Evolutionary conservation across 1,140 invertebrate genomes (phyloP).

Genomic region (Scaptomyza montana): DNA sequence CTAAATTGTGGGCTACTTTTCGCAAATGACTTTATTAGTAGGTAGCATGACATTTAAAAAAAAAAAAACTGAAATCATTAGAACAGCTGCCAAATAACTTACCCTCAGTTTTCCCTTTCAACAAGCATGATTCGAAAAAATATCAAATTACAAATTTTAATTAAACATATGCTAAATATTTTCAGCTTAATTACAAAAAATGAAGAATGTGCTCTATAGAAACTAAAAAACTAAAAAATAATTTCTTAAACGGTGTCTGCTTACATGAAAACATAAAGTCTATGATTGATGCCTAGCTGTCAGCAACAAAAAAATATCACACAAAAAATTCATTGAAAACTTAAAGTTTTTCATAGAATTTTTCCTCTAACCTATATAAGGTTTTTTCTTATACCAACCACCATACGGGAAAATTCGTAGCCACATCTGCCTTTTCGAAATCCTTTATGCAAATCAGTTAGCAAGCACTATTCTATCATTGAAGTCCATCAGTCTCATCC

Average conservation of each 20-base stretch:
- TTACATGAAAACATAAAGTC: constrained; percentile 69
- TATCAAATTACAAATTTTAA: constrained; percentile 63
- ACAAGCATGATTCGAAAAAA: constrained; percentile 29
- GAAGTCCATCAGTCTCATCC: constrained; percentile 8
- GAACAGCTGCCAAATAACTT: constrained; percentile 10
- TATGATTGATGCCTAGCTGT: constrained; percentile 67
- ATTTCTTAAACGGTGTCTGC: constrained; percentile 46
- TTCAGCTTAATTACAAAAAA: constrained; percentile 46
- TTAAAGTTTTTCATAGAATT: constrained; percentile 37
- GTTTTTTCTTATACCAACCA: constrained; percentile 54
- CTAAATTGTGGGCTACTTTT: constrained; percentile 23
- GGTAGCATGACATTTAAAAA: background rate
- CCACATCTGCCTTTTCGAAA: constrained; percentile 43
- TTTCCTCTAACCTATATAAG: constrained; percentile 19
- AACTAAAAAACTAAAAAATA: constrained; percentile 2
- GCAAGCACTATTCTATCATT: constrained; percentile 34
- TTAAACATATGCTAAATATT: constrained; percentile 42
- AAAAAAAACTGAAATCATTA: constrained; percentile 8
- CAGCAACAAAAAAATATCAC: constrained; percentile 24
- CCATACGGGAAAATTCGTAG: constrained; percentile 32
- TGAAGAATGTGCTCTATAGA: constrained; percentile 17
- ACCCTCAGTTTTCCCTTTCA: background rate
- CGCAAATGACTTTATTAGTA: constrained; percentile 57
- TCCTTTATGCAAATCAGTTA: constrained; percentile 69
- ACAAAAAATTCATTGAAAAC: constrained; percentile 23